Evolutionary conservation across 2,797 vertebrate genomes (phyloP), one percentile per base, ranked within the genome.

Genomic region (Lepus townsendii): DNA sequence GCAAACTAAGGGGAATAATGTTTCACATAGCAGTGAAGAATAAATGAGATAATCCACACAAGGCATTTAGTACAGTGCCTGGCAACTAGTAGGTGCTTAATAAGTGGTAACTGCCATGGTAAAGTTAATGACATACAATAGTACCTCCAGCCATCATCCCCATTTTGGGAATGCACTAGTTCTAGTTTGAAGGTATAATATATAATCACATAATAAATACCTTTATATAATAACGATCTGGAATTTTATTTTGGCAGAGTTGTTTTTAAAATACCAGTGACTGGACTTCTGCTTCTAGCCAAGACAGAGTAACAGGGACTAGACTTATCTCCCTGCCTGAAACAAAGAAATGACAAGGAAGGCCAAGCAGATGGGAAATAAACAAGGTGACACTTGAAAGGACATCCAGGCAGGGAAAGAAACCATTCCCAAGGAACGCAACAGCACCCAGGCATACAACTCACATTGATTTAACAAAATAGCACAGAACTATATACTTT

Each of bases 191-290:
- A 77, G 32, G 47, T 69, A 32, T 16, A 82, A 19, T 62, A 57
- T 22, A 27, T 42, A 69, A 71, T 54, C 26, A 32, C 16, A 52
- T 42, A 78, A 78, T 65, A 71, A 54, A 69, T 17, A 77, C 17
- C 68, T 80, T 79, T 62, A 35, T 38, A 82, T 27, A 50, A 9
- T 68, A 30, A 50, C 17, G 20, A 79, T 35, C 62, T 71, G 54
- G 63, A 89, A 83, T 88, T 83, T 76, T 68, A 76, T 69, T 68
- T 57, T 76, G 50, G 60, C 27, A 42, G 65, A 57, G 54, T 93
- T 73, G 30, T 30, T 66, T 75, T 54, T 52, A 26, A 66, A 57
- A 57, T 47, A 75, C 22, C 32, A 75, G 32, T 24, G 10, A 75
- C 75, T 60, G 22, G 60, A 26, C 32, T 73, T 80, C 77, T 75